Evolutionary conservation across 2,888 invertebrate genomes (phyloP), one percentile per base, ranked within the genome.

Genomic region (Cryptus viduatorius): DNA sequence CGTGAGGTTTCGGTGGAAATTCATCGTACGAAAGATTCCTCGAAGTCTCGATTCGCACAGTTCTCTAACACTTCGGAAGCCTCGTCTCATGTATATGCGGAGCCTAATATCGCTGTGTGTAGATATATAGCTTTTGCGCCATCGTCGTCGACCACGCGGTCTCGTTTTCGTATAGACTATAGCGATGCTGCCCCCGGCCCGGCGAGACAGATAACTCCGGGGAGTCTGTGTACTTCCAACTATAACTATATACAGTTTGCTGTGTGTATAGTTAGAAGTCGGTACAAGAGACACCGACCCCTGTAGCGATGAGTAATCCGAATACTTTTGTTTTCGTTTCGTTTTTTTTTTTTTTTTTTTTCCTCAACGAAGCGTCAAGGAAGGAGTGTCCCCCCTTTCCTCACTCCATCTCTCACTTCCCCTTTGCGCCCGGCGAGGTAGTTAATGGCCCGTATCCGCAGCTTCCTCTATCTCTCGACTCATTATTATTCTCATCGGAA

Each of bases 371-470:
- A 79, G 53, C 79, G 65, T 68, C 64, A 19, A 73, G 61, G 68
- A 77, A 42, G 61, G 61, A 73, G 71, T 61, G 64, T 61, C 77
- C 50, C 77, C 71, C 67, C 65, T 29, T 79, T 65, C 44, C 65
- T 16, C 59, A 53, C 61, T 29, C 71, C 69, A 46, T 73, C 71
- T 61, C 69, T 64, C 73, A 19, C 10, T 65, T 59, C 56, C 80
- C 71, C 64, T 24, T 42, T 10, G 29, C 19, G 3, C 56, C 59
- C 5, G 77, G 59, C 56, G 76, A 31, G 59, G 65, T 46, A 56
- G 77, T 10, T 72, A 80, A 83, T 83, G 76, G 72, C 44, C 83
- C 80, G 72, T 68, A 72, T 83, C 83, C 79, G 83, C 68, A 83
- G 77, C 72, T 80, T 83, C 83, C 80, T 75, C 79, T 59, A 65